Percentiles rank a stretch among this genome's conserved stretches.
Conservation (phyloP, 1,140 invertebrate species). For the Bilobella aurantiaca region DNA sequence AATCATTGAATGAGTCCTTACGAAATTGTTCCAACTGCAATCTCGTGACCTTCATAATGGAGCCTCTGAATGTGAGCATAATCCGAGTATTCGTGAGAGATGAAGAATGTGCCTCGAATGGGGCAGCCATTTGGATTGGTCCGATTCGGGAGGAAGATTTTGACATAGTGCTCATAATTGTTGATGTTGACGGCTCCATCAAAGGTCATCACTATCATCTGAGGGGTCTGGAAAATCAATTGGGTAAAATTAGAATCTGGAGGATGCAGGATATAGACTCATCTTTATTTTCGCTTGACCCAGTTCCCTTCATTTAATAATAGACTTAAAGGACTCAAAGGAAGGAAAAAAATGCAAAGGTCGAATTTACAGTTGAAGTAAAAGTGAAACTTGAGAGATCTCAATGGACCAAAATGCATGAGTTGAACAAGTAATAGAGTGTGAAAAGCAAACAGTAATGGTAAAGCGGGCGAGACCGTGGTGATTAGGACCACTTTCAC, state of each 20-base stretch:
- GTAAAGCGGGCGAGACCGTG: background rate
- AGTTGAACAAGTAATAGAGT: background rate
- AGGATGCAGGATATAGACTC: background rate
- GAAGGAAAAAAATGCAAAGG: background rate
- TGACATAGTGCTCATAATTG: conserved; percentile 78
- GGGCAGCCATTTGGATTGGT: conserved; percentile 81
- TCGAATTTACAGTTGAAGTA: background rate
- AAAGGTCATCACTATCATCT: conserved; percentile 81
- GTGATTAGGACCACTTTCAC: conserved; percentile 8
- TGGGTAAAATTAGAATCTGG: background rate
- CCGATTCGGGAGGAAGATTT: conserved; percentile 65
- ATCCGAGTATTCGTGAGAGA: conserved; percentile 89
- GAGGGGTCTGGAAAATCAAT: conserved; percentile 60
- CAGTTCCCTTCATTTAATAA: background rate
- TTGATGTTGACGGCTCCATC: conserved; percentile 86
- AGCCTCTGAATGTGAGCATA: conserved; percentile 83
- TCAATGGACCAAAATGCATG: background rate
- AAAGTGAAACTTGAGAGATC: background rate
- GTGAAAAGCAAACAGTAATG: background rate
- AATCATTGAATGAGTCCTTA: too few species aligned
- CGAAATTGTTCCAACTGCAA: conserved; percentile 80
- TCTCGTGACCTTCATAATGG: conserved; percentile 80
- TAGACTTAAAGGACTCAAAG: background rate
- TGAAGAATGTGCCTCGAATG: conserved; percentile 84
- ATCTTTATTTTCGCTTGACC: background rate